These are phyloP conservation scores for Drosophila paramelanica DNA, from an alignment of 2,888 invertebrate genomes.

Conservation along the genomic window DNA sequence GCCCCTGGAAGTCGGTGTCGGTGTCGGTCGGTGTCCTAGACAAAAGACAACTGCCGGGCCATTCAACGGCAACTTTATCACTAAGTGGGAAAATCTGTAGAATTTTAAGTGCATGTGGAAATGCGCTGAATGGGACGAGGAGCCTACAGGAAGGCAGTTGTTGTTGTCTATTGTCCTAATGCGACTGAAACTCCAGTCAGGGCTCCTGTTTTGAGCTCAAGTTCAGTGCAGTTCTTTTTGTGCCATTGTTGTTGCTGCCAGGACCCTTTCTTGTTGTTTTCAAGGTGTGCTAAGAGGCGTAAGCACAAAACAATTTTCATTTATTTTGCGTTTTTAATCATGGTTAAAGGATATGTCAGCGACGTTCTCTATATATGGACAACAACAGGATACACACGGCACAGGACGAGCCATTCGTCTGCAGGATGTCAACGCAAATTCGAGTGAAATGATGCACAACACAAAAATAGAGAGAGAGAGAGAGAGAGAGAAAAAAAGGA, in stretches of 20 bases:
- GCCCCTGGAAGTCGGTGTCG: constrained; percentile 24
- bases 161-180: constrained; percentile 46
- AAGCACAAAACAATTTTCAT: constrained; percentile 81
- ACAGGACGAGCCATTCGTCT: constrained; percentile 20
- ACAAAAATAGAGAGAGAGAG: constrained; percentile 31
- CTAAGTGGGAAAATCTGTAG: constrained; percentile 81
- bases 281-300: constrained; percentile 81
- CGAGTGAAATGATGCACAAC: constrained; percentile 75
- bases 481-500: constrained; percentile 60
- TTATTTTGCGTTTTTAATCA: constrained; percentile 78
- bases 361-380: constrained; percentile 59
- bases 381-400: constrained; percentile 26
- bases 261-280: constrained; percentile 60
- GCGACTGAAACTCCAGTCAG: constrained; percentile 35
- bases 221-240: constrained; percentile 44
- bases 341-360: constrained; percentile 79
- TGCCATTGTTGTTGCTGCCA: constrained; percentile 4
- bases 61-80: constrained; percentile 73
- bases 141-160: constrained; percentile 41
- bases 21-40: constrained; percentile 41
- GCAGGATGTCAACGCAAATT: constrained; percentile 76
- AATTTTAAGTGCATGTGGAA: constrained; percentile 71
- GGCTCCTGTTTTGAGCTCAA: constrained; percentile 47
- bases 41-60: constrained; percentile 63
- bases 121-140: constrained; percentile 9